Percentiles rank a stretch among this genome's conserved stretches.
Conservation (phyloP, 2,888 invertebrate species). For the Acrobasis consociella region DNA sequence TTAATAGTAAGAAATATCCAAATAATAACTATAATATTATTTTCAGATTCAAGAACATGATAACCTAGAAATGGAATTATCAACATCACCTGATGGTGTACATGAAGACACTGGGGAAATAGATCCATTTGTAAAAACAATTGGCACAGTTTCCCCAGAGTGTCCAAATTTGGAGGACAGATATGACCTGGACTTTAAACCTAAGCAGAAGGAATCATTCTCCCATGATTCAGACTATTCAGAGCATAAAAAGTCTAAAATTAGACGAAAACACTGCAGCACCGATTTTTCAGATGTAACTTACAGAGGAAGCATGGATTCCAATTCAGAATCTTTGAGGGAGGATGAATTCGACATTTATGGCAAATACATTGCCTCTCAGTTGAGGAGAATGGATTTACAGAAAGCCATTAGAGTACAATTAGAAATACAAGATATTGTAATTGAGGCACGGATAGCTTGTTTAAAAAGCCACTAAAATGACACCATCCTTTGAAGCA, state of each 20-base stretch:
- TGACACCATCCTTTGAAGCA: neutral
- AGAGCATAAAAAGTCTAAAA: conserved; percentile 52
- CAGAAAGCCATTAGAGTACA: conserved; percentile 65
- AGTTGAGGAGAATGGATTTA: conserved; percentile 67
- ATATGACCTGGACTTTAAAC: conserved; percentile 47
- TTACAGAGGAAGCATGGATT: conserved; percentile 41
- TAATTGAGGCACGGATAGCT: conserved; percentile 67
- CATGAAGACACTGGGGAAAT: conserved; percentile 46
- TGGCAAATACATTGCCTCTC: conserved; percentile 71
- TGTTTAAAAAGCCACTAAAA: conserved; percentile 27
- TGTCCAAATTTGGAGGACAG: conserved; percentile 43
- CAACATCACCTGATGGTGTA: conserved; percentile 25
- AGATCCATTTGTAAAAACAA: conserved; percentile 53
- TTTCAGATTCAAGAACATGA: conserved; percentile 18
- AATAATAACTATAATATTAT: neutral
- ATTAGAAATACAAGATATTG: conserved; percentile 67
- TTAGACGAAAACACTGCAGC: conserved; percentile 47
- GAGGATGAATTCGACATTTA: conserved; percentile 78
- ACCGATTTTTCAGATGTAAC: conserved; percentile 51
- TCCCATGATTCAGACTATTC: conserved; percentile 18
- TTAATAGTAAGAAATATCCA: no score
- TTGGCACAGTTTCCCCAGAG: no score
- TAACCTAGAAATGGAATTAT: conserved; percentile 24
- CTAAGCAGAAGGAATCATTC: conserved; percentile 45
- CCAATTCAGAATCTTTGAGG: conserved; percentile 29